These are phyloP conservation scores for Diarsia brunnea DNA, from an alignment of 2,888 invertebrate species.

Conservation along the genomic window DNA sequence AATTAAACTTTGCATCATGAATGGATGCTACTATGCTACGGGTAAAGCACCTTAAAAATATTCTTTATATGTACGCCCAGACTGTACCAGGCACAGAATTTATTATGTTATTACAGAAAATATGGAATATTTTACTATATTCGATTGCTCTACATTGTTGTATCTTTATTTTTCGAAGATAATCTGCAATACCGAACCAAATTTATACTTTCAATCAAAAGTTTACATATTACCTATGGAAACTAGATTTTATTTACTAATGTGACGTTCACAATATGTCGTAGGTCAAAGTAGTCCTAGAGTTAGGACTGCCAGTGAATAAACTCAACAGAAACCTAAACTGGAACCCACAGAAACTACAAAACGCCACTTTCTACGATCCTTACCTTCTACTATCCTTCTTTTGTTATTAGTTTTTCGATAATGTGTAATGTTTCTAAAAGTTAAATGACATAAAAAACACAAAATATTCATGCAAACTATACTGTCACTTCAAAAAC, in stretches of 20 bases:
- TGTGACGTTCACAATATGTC: neutral
- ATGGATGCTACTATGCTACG: no score
- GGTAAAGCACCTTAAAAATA: neutral
- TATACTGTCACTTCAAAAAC: neutral
- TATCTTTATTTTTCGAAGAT: neutral
- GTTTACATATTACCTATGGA: neutral
- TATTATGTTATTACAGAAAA: neutral
- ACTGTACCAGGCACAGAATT: neutral
- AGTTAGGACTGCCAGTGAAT: no score
- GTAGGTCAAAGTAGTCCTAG: constrained; percentile 1
- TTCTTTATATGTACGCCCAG: neutral
- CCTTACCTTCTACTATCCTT: no score
- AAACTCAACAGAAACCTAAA: neutral
- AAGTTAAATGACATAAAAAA: neutral
- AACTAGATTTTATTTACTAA: neutral
- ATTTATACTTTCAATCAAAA: neutral
- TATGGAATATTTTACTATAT: neutral
- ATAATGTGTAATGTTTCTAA: no score
- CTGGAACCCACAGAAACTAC: neutral
- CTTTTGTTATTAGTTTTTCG: no score
- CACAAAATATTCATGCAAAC: neutral
- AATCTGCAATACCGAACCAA: neutral
- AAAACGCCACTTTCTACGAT: no score
- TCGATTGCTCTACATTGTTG: neutral
- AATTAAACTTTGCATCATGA: no score